A percentile compares a stretch with the other conserved stretches of the same genome.
Evolutionary conservation across 53 echinoderm and acorn worm genomes (phyloP).

Genomic region (Apostichopus leukothele): DNA sequence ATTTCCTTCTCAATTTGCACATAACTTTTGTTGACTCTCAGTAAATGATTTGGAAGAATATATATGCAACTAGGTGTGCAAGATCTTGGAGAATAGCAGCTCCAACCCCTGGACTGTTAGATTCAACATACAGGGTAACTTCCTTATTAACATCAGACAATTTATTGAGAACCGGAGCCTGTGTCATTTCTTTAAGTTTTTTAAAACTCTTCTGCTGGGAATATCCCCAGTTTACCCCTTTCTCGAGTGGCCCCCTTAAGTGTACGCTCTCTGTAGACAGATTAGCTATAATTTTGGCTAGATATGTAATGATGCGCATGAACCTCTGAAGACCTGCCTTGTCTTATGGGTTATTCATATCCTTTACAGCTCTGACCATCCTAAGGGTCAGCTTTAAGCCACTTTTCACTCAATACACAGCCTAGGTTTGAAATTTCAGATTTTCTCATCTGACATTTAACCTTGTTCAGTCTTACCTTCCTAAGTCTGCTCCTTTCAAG

Average conservation of each 20-base stretch:
- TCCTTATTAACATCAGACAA: neutral
- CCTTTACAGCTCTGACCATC: slow-evolving; percentile 8
- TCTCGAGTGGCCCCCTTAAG: slow-evolving; percentile 25
- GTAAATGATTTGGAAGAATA: slow-evolving; percentile 41
- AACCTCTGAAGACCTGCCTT: slow-evolving; percentile 49
- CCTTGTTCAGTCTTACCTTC: neutral
- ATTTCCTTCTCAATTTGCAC: slow-evolving; percentile 59
- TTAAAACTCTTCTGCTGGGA: neutral
- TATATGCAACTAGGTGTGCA: slow-evolving; percentile 12
- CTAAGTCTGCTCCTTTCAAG: slow-evolving; percentile 20
- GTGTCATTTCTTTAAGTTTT: neutral
- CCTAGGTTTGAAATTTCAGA: slow-evolving; percentile 1
- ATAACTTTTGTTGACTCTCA: slow-evolving; percentile 37
- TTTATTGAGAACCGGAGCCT: neutral
- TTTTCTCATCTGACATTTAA: slow-evolving; percentile 12
- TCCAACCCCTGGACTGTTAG: neutral
- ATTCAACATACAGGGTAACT: slow-evolving; percentile 10
- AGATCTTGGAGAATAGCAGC: slow-evolving; percentile 34
- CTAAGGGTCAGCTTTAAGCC: slow-evolving; percentile 27
- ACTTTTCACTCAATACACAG: neutral
- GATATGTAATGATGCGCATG: slow-evolving; percentile 27
- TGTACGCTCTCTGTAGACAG: neutral
- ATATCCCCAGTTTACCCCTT: slow-evolving; percentile 31
- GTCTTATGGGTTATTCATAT: slow-evolving; percentile 44
- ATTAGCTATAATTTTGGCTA: slow-evolving; percentile 33